phyloP scores from a whole-genome alignment of 2,113 vertebrate genomes.

The Saimiri boliviensis region DNA sequence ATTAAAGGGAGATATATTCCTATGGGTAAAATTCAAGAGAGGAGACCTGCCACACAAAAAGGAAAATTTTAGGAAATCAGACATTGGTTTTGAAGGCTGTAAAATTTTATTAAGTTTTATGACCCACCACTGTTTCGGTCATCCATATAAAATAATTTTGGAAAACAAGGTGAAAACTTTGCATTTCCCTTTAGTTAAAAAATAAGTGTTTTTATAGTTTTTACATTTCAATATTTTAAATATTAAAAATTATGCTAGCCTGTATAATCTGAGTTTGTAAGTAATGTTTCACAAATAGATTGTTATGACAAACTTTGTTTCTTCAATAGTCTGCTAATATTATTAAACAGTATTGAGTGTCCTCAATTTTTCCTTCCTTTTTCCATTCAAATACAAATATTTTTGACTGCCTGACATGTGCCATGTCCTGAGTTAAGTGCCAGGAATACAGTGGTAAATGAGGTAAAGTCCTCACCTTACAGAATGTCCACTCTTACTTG shows the following conservation, averaged over 20 bases:
- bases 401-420: neutral
- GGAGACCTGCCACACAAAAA: neutral
- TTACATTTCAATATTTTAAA: neutral
- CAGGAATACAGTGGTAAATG: neutral
- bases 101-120: neutral
- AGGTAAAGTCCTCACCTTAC: neutral
- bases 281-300: neutral
- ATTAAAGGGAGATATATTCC: neutral
- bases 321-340: neutral
- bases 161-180: constrained; percentile 7
- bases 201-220: neutral
- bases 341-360: neutral
- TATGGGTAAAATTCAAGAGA: neutral
- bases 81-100: neutral
- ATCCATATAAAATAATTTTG: neutral
- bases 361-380: neutral
- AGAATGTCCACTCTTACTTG: neutral
- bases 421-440: neutral
- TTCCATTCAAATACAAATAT: constrained; percentile 4
- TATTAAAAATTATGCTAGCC: neutral
- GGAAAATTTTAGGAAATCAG: neutral
- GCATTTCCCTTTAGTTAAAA: constrained; percentile 24
- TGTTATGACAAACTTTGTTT: neutral
- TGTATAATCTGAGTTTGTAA: neutral
- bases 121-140: constrained; percentile 3